Base-by-base conservation (phyloP, 1,140 invertebrate species). In the Listronotus oregonensis region DNA sequence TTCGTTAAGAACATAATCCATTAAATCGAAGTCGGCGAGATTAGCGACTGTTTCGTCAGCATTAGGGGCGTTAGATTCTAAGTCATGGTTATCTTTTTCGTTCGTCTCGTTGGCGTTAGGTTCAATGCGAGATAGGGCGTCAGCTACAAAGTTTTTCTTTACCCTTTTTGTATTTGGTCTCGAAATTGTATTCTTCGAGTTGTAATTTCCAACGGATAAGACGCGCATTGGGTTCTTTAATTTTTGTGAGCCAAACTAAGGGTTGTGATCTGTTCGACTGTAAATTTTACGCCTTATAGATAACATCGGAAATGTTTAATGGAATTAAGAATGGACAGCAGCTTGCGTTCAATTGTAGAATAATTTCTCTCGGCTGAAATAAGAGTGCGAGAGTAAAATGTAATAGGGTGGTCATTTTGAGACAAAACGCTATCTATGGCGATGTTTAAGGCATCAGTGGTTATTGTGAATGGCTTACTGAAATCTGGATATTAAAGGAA, bases 181-280 rank as follows among this genome's bases (percentile, higher is more conserved):
- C 78, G 68, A 78, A 82, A 18, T 81, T 69, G 70, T 78, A 84
- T 57, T 81, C 75, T 12, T 60, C 43, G 7, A 79, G 46, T 66
- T 68, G 52, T n/a, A 77, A 51, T 34, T 74, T 42, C 82, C 82
- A 85, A 64, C 81, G 68, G 1, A 78, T 73, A 10, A 85, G 64
- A 62, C 78, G 60, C 21, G 73, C n/a, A 75, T 65, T 73, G 8
- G 78, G 77, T 55, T 82, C 77, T 72, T 78, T 82, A 0, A 78
- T n/a, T 67, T 6, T 77, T 3, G 74, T 69, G 2, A 85, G 60
- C 77, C 62, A 51, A 14, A 55, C 62, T 15, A 69, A 46, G 68
- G 66, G 56, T 61, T 57, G 43, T 70, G 66, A 44, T 69, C 71
- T 6, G n/a, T 4, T 66, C 11, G 3, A 73, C 56, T 15, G 14